These are phyloP conservation scores for Paragorgia papillata DNA, from an alignment of 92 coral and sea anemone species.

Conservation along the genomic window DNA sequence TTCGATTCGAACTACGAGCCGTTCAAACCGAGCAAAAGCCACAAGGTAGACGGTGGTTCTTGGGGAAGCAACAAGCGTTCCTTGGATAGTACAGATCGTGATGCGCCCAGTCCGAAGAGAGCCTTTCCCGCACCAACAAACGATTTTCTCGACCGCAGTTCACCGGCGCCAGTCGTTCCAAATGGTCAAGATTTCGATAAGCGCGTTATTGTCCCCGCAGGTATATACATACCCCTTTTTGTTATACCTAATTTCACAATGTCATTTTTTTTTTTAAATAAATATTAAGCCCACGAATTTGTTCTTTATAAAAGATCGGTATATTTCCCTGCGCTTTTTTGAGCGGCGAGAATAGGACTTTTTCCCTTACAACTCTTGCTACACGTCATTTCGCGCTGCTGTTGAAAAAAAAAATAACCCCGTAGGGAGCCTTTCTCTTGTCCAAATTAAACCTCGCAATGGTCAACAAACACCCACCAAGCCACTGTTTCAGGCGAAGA, in stretches of 20 bases:
- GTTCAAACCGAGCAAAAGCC: constrained; percentile 84
- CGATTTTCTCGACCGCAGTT: constrained; percentile 87
- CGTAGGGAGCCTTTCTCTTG: background rate
- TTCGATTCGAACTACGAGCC: constrained; percentile 92
- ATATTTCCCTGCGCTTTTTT: too few relatives aligned
- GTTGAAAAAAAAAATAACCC: constrained; percentile 12
- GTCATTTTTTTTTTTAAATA: too few relatives aligned
- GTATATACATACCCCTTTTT: constrained; percentile 55
- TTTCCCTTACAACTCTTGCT: background rate
- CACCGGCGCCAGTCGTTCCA: constrained; percentile 92
- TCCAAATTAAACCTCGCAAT: constrained; percentile 5
- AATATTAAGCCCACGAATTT: too few relatives aligned
- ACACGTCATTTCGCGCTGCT: background rate
- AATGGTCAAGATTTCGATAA: constrained; percentile 90
- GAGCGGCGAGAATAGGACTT: background rate
- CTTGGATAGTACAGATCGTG: constrained; percentile 78
- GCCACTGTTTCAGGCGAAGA: constrained; percentile 38
- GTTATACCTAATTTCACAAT: background rate
- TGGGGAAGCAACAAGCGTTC: constrained; percentile 84
- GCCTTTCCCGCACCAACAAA: constrained; percentile 81
- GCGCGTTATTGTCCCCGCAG: constrained; percentile 98
- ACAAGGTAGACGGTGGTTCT: constrained; percentile 58
- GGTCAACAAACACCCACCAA: constrained; percentile 42
- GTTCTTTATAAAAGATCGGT: too few relatives aligned
- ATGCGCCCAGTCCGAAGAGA: constrained; percentile 89